phyloP scores from a whole-genome alignment of 2,113 vertebrate species.

The Engystomops pustulosus region DNA sequence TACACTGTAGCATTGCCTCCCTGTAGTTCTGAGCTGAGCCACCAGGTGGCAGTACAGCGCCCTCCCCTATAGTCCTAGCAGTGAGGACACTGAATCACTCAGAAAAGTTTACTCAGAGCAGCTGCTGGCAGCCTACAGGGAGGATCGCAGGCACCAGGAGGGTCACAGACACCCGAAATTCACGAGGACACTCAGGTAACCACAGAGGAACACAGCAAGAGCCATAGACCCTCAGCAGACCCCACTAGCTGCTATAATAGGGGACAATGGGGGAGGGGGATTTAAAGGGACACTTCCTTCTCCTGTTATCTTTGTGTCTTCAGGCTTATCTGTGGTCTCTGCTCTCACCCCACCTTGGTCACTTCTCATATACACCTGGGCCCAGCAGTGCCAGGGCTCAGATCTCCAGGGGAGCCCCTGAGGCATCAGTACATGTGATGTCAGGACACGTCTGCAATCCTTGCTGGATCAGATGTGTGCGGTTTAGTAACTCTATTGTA shows the following conservation, averaged over 20 bases:
- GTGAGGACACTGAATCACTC: background rate
- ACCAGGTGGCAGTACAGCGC: constrained; percentile 20
- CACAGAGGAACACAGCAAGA: background rate
- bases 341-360: background rate
- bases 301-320: background rate
- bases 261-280: background rate
- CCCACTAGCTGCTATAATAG: background rate
- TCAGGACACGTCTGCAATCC: constrained; percentile 8
- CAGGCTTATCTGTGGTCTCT: background rate
- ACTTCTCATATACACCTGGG: background rate
- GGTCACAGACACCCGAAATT: background rate
- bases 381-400: background rate
- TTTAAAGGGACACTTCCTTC: background rate
- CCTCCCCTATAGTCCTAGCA: background rate
- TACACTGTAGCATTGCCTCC: no score
- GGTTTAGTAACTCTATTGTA: background rate
- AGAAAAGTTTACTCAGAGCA: constrained; percentile 21
- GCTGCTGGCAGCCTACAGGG: background rate
- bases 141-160: background rate
- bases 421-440: background rate
- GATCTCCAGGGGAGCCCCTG: background rate
- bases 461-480: background rate
- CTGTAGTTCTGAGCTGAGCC: background rate
- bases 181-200: constrained; percentile 2
- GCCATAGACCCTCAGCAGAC: background rate